phyloP scores from a whole-genome alignment of 2,888 invertebrate species.

The Xestia c-nigrum region DNA sequence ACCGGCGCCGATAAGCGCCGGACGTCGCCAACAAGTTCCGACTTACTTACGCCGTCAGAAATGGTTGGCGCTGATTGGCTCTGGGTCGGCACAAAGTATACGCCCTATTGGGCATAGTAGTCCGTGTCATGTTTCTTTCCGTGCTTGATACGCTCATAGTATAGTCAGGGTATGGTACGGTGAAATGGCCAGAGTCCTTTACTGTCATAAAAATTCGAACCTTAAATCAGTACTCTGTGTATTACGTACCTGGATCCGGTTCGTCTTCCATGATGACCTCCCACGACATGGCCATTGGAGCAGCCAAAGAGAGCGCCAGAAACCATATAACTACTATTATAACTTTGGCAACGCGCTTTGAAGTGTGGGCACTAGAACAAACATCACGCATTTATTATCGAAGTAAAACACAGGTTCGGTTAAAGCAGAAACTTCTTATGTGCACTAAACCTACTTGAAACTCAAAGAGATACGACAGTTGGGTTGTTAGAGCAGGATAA shows the following conservation, averaged over 20 bases:
- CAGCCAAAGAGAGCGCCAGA: slow-evolving; percentile 92
- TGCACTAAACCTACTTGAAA: background rate
- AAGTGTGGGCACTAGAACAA: slow-evolving; percentile 92
- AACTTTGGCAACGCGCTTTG: slow-evolving; percentile 93
- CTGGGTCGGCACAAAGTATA: no score
- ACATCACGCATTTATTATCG: slow-evolving; percentile 32
- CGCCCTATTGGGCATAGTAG: no score
- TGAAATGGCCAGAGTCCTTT: background rate
- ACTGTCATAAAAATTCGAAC: background rate
- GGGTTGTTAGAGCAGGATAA: background rate
- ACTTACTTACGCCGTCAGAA: no score
- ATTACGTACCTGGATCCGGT: slow-evolving; percentile 80
- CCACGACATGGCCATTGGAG: slow-evolving; percentile 93
- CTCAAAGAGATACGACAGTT: background rate
- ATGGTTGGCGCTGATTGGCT: no score
- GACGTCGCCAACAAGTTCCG: no score
- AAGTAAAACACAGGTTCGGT: background rate
- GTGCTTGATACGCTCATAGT: background rate
- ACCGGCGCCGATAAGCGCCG: no score
- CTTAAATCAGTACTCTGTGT: no score
- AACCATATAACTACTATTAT: slow-evolving; percentile 94
- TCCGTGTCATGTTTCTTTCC: no score
- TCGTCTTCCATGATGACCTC: slow-evolving; percentile 89
- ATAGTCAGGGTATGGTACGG: background rate
- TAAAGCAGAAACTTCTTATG: background rate